Base-by-base conservation (phyloP, 2,888 invertebrate species). In the Malacosoma neustria region DNA sequence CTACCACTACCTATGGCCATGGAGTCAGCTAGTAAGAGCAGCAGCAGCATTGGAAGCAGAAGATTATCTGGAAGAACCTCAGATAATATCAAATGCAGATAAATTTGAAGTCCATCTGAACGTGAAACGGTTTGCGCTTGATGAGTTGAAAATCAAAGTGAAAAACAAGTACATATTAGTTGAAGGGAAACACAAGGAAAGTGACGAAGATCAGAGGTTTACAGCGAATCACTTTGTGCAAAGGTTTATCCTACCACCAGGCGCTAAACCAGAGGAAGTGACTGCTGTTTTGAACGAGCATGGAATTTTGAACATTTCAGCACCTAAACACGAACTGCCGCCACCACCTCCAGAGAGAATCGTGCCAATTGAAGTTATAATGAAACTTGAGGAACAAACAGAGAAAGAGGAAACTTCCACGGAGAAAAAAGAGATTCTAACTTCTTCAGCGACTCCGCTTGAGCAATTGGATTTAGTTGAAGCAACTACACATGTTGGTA, bases 191-290 rank as follows among this genome's bases (percentile, higher is more conserved):
- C 73, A 76, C 29, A 76, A 73, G 41, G 64, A 64, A 9, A 39
- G 35, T n/a, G 63, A 61, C 11, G 64, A 69, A 5, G 64, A 68
- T 3, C 60, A 65, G 6, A 63, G 63, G 32, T 74, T 76, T 33
- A 57, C 73, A 56, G 71, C 76, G 0, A 84, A 84, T 36, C 79
- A 82, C 39, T 82, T 84, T 47, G 66, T 80, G 2, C 84, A 84
- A 44, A 63, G 77, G 14, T 82, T 81, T 35, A 71, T 68, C 11
- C 47, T 85, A 14, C 85, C 85, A 1, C 52, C 63, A 1, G 82
- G 80, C 12, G 72, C 71, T 37, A 73, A 65, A 15, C 72, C 67
- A 29, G 82, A 84, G 7, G 85, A 84, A 53, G 77, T 85, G 5
- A 71, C 58, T 0, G 85, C 85, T 1, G 66, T 74, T 1, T 53